Evolutionary conservation across 1,140 invertebrate genomes (phyloP).

Genomic region (Calliphora vicina): DNA sequence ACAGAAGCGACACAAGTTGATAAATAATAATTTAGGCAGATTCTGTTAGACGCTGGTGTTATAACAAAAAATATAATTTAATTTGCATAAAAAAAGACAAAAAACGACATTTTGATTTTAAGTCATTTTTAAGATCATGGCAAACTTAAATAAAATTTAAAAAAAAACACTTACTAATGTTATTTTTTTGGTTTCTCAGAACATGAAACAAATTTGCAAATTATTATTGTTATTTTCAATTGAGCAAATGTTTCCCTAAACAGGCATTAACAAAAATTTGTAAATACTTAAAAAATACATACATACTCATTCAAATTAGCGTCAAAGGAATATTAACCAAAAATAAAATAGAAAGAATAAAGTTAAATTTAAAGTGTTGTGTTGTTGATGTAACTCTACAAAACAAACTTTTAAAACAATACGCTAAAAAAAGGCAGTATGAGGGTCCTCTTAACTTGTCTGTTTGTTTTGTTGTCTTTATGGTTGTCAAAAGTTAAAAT

Average conservation of each 20-base stretch:
- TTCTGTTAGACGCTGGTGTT: not conserved
- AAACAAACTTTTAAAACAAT: not conserved
- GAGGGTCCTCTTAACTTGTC: no score
- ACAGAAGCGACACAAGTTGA: no score
- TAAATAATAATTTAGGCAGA: no score
- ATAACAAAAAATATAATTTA: not conserved
- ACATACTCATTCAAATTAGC: not conserved
- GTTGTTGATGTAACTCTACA: not conserved
- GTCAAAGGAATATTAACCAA: not conserved
- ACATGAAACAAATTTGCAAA: not conserved
- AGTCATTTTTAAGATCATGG: no score
- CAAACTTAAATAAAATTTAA: not conserved
- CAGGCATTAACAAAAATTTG: not conserved
- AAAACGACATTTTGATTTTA: not conserved
- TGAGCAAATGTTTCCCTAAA: not conserved
- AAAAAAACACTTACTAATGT: not conserved
- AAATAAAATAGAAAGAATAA: not conserved
- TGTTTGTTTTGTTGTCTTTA: not conserved
- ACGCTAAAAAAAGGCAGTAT: not conserved
- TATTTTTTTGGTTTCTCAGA: not conserved
- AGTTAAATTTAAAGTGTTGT: not conserved
- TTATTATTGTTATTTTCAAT: constrained; percentile 12
- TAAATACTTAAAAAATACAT: not conserved
- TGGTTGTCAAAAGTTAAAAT: constrained; percentile 7
- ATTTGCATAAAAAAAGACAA: constrained; percentile 23